Evolutionary conservation across 2,797 vertebrate genomes (phyloP).

Genomic region (Masticophis lateralis): DNA sequence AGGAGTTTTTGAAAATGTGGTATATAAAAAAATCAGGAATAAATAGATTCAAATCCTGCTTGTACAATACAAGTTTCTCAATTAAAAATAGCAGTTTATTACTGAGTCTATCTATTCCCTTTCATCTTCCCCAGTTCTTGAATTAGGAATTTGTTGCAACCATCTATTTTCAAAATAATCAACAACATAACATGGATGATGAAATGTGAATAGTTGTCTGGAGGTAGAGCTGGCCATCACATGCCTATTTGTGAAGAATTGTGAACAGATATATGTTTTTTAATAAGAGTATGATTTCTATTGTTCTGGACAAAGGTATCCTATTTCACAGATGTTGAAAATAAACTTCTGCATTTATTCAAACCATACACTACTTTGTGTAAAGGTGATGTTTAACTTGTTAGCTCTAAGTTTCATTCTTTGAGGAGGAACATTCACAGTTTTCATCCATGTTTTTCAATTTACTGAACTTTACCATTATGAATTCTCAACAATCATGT

Average conservation of each 20-base stretch:
- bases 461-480: background rate
- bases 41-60: background rate
- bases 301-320: background rate
- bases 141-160: background rate
- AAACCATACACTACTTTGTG: background rate
- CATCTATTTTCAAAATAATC: background rate
- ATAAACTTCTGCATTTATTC: background rate
- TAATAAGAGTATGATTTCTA: background rate
- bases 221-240: background rate
- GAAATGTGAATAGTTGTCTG: background rate
- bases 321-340: background rate
- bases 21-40: background rate
- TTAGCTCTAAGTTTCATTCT: background rate
- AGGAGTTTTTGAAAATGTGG: background rate
- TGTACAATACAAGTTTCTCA: background rate
- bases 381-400: background rate
- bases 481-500: background rate
- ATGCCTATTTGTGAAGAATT: background rate
- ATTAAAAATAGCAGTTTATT: constrained; percentile 21
- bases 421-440: background rate
- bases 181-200: background rate
- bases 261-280: background rate
- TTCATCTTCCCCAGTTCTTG: background rate
- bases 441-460: background rate
- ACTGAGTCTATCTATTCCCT: background rate